Percentiles rank a stretch among this genome's conserved stretches.
phyloP scores from a whole-genome alignment of 2,113 vertebrate species.

The Gallinago media region DNA sequence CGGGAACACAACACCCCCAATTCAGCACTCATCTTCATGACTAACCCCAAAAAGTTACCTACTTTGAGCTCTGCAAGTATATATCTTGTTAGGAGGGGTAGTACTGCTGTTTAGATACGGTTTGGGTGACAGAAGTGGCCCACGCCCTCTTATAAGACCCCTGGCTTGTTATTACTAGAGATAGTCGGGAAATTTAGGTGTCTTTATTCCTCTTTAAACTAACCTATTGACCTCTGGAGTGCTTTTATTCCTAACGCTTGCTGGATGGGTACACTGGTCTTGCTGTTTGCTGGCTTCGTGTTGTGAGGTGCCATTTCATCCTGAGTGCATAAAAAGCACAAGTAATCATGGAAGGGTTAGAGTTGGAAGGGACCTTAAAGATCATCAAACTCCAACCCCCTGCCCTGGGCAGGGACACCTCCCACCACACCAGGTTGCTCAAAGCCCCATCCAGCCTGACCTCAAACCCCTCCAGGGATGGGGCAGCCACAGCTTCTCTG shows the following conservation, averaged over 20 bases:
- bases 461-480: too few species aligned
- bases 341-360: neutral
- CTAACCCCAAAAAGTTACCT: neutral
- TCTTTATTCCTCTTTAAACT: neutral
- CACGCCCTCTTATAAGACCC: rapidly evolving
- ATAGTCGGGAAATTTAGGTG: neutral
- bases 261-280: neutral
- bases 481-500: too few species aligned
- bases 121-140: neutral
- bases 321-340: neutral
- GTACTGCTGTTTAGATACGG: neutral
- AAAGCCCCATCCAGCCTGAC: too few species aligned
- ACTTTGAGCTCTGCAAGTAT: neutral
- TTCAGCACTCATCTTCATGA: neutral
- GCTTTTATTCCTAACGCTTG: neutral
- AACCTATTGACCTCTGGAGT: neutral
- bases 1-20: neutral
- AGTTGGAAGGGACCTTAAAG: too few species aligned
- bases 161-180: neutral
- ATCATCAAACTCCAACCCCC: too few species aligned
- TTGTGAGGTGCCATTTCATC: neutral
- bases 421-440: too few species aligned
- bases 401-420: too few species aligned
- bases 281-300: neutral
- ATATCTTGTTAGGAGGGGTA: neutral